A percentile compares a stretch with the other conserved stretches of the same genome.
phyloP scores from a whole-genome alignment of 2,113 vertebrate species.

The Sigmodon hispidus region DNA sequence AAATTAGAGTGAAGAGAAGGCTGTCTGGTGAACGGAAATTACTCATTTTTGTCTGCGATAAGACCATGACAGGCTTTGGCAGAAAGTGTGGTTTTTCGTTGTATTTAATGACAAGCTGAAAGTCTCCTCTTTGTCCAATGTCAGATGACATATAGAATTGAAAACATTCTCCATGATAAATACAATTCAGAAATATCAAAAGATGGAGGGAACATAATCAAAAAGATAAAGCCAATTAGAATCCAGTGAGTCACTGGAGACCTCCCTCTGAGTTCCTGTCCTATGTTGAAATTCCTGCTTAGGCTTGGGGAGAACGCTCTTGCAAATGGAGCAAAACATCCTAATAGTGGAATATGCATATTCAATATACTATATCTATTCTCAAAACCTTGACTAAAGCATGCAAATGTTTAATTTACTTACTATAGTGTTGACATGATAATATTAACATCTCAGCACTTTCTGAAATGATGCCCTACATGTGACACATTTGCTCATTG shows the following conservation, averaged over 20 bases:
- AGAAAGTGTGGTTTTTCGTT: background rate
- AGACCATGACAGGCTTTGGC: background rate
- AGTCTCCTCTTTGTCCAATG: background rate
- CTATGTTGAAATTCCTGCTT: background rate
- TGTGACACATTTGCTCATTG: background rate
- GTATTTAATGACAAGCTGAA: background rate
- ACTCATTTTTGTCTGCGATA: conserved; percentile 19
- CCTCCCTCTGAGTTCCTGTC: background rate
- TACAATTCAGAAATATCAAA: background rate
- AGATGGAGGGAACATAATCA: background rate
- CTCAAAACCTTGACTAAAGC: background rate
- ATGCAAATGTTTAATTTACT: conserved; percentile 34
- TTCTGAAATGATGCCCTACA: background rate
- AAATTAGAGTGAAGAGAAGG: conserved; percentile 4
- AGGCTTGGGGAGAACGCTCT: background rate
- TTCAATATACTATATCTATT: background rate
- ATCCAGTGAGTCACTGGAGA: background rate
- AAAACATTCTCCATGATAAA: background rate
- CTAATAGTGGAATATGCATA: background rate
- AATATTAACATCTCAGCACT: background rate
- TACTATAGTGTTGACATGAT: background rate
- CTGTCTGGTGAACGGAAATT: conserved; percentile 38
- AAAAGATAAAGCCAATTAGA: background rate
- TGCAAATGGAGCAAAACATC: background rate
- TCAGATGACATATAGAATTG: background rate